phyloP scores from a whole-genome alignment of 2,888 invertebrate species.

The Drosophila silvestris region DNA sequence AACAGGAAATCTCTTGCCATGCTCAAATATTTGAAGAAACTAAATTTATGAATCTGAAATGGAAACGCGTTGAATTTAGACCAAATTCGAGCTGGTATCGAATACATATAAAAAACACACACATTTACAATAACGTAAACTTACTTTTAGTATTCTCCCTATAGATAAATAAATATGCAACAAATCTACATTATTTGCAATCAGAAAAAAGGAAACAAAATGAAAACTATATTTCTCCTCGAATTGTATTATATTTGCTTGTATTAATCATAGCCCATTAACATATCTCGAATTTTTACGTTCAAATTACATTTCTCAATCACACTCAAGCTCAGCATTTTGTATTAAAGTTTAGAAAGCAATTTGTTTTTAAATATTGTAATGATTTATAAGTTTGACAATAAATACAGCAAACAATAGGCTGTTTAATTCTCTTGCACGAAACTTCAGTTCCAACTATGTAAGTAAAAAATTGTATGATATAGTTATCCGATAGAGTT shows the following conservation, averaged over 20 bases:
- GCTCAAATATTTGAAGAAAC: constrained; percentile 65
- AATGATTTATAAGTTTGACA: constrained; percentile 37
- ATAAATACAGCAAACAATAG: constrained; percentile 30
- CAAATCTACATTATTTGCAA: constrained; percentile 18
- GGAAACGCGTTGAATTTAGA: constrained; percentile 78
- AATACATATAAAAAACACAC: constrained; percentile 56
- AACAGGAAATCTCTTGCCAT: constrained; percentile 78
- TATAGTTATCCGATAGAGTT: background rate
- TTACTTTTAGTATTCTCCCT: constrained; percentile 18
- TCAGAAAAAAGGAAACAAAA: constrained; percentile 9
- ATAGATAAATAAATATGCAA: constrained; percentile 17
- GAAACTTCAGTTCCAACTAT: background rate
- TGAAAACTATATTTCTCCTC: constrained; percentile 35
- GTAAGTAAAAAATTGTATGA: background rate
- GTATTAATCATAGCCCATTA: constrained; percentile 18
- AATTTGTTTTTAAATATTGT: constrained; percentile 26
- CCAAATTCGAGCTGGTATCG: constrained; percentile 82
- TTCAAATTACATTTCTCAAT: constrained; percentile 25
- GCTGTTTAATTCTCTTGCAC: constrained; percentile 7
- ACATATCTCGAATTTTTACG: constrained; percentile 43
- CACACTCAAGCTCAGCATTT: constrained; percentile 40
- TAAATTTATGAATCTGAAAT: constrained; percentile 56
- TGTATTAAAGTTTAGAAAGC: constrained; percentile 20
- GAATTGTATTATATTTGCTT: constrained; percentile 51
- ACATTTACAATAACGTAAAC: constrained; percentile 17